A percentile compares a stretch with the other conserved stretches of the same genome.
Evolutionary conservation across 2,113 vertebrate genomes (phyloP).

Genomic region (Menura novaehollandiae): DNA sequence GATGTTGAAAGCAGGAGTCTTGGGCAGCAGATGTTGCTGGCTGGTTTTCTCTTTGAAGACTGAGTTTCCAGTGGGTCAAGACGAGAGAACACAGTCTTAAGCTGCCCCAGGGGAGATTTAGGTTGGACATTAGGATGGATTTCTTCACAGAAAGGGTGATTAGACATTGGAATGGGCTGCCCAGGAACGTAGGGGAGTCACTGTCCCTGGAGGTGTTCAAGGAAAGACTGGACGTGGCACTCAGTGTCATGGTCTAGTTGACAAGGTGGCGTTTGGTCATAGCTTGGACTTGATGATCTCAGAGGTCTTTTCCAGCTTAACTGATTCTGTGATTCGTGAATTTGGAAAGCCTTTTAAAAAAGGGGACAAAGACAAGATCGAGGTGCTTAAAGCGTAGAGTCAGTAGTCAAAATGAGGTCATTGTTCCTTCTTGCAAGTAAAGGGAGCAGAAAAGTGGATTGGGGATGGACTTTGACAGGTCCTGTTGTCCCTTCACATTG

Average conservation of each 20-base stretch:
- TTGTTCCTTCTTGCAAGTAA: background rate
- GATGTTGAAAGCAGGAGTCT: background rate
- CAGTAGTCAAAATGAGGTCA: background rate
- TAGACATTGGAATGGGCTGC: background rate
- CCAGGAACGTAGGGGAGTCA: background rate
- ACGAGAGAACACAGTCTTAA: background rate
- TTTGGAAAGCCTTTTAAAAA: background rate
- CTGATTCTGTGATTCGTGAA: background rate
- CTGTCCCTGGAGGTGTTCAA: background rate
- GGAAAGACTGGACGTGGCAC: background rate
- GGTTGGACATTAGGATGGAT: background rate
- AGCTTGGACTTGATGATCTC: background rate
- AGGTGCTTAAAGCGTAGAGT: background rate
- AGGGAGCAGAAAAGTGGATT: background rate
- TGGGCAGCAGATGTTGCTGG: background rate
- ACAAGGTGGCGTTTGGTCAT: background rate
- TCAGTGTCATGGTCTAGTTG: background rate
- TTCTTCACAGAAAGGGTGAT: background rate
- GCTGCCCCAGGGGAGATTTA: background rate
- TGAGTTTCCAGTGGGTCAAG: background rate
- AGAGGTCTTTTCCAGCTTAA: background rate
- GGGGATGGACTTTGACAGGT: background rate
- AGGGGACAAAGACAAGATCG: fast-evolving
- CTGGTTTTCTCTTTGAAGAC: background rate
- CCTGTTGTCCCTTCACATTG: background rate